A percentile compares a stretch with the other conserved stretches of the same genome.
Evolutionary conservation across 2,797 vertebrate genomes (phyloP).

Genomic region (Poecilia gillii): DNA sequence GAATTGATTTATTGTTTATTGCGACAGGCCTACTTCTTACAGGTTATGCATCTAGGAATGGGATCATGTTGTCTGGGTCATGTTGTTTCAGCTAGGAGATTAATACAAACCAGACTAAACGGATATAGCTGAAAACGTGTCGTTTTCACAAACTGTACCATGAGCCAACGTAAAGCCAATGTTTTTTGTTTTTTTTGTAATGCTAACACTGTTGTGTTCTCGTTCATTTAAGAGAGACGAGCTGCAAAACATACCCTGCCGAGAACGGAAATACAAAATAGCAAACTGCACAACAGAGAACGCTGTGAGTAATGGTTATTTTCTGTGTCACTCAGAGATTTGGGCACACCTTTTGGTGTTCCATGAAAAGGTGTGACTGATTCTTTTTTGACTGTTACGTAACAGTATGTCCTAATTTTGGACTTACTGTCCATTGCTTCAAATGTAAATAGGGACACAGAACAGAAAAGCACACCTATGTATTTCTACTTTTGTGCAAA

Average conservation of each 20-base stretch:
- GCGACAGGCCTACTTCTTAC: not conserved
- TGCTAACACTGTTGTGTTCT: conserved; percentile 8
- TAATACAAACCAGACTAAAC: not conserved
- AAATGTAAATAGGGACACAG: not conserved
- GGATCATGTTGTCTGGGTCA: not conserved
- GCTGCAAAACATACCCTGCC: conserved; percentile 46
- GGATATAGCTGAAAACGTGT: not conserved
- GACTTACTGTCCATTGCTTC: not conserved
- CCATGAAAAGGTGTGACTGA: not conserved
- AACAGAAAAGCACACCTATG: not conserved
- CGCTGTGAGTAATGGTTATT: conserved; percentile 46
- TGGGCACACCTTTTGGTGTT: not conserved
- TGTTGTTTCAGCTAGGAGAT: not conserved
- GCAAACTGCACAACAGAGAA: conserved; percentile 3
- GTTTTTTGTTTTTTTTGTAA: not conserved
- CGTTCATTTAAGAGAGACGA: conserved; percentile 36
- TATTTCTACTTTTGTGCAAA: not conserved
- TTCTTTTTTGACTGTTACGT: not conserved
- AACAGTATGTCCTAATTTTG: not conserved
- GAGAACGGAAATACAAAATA: not conserved
- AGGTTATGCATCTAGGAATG: not conserved
- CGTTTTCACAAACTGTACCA: not conserved
- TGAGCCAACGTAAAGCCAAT: not conserved
- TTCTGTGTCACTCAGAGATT: not conserved
- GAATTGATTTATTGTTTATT: too few species aligned